Base-by-base conservation (phyloP, 2,113 vertebrate species). In the Acanthochromis polyacanthus region DNA sequence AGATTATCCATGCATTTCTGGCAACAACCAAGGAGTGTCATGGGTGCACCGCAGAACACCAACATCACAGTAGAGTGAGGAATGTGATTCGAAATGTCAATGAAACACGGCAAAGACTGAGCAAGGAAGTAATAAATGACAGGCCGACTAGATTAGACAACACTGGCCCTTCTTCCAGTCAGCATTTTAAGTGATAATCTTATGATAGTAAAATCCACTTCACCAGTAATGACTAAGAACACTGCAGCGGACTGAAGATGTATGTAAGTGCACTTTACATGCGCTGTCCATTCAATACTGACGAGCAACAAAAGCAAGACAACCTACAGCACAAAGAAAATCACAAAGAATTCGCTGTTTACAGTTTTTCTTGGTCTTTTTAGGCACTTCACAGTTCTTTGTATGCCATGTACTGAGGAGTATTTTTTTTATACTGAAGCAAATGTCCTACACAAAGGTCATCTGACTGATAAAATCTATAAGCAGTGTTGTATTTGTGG, bases 401-500 rank as follows among this genome's bases (percentile, higher is more conserved):
- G 40, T 43, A 3, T 15, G 40, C 40, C 32, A 2, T 36, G 32
- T 36, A 7, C 22, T 22, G 46, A 53, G 17, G 52, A 1, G 14
- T 19, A 5, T 20, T 40, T 48, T 28, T 16, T 59, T 16, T 59
- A 43, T 10, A 19, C 46, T 56, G 17, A 57, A 4, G 11, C 20
- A 32, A n/a, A 59, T 46, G 22, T 63, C 51, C 53, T 10, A 20
- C 10, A 51, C 40, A 77, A 19, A 57, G 16, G 52, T 53, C 3
- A 53, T 70, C 56, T 20, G 45, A 76, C 66, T 66, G 53, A 80
- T 79, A 52, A n/a, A 72, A 82, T 82, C 67, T 48, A 80, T 77
- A 60, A 16, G n/a, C 36, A 30, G 60, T 63, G 38, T 71, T 67
- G 70, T 23, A 53, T 79, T 84, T 16, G 9, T 40, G 61, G 51